These are phyloP conservation scores for Eciton burchellii DNA, from an alignment of 1,140 invertebrate genomes.

Conservation along the genomic window DNA sequence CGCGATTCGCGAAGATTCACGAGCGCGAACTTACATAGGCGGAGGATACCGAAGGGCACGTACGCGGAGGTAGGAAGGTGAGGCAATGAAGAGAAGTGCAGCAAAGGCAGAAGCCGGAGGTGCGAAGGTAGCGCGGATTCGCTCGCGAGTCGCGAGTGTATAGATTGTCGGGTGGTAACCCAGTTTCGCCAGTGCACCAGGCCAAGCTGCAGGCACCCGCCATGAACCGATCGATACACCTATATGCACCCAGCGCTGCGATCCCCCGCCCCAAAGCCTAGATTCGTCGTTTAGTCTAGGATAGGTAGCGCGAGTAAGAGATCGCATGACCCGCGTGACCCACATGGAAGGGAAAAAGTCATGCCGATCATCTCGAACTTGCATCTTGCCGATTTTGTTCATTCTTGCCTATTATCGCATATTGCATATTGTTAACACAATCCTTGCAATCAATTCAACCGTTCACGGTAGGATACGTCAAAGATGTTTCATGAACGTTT, in stretches of 20 bases:
- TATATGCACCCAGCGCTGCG: conserved; percentile 57
- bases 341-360: conserved; percentile 47
- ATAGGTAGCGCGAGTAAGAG: conserved; percentile 65
- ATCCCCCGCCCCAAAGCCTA: conserved; percentile 76
- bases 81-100: neutral
- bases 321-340: conserved; percentile 35
- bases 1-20: conserved; percentile 27
- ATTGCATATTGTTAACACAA: neutral
- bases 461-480: no score
- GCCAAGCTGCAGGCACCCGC: conserved; percentile 74
- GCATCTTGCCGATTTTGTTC: neutral
- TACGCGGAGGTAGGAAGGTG: neutral
- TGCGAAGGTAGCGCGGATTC: conserved; percentile 40
- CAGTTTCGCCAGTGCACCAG: conserved; percentile 80
- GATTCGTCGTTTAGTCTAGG: conserved; percentile 75
- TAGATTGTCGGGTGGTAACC: conserved; percentile 79
- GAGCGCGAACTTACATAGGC: neutral
- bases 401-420: neutral
- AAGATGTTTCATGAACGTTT: no score
- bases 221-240: conserved; percentile 74
- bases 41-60: conserved; percentile 10
- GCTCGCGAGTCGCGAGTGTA: conserved; percentile 58
- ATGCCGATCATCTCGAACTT: conserved; percentile 7
- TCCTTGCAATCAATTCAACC: no score
- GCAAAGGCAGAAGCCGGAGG: conserved; percentile 30